These are phyloP conservation scores for Apantesis nais DNA, from an alignment of 2,888 invertebrate species.

Conservation along the genomic window DNA sequence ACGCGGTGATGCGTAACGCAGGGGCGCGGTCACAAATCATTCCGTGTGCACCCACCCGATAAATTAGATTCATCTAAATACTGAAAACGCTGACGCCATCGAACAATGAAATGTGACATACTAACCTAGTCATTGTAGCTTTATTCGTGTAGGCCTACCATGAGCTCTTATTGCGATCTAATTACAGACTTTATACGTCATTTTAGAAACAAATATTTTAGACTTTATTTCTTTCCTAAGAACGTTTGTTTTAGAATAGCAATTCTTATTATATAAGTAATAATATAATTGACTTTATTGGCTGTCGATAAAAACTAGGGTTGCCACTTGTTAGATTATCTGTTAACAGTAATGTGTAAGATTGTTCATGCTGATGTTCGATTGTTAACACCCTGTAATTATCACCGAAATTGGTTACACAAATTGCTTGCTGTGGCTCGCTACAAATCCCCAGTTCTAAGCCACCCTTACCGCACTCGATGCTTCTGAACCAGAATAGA, in stretches of 20 bases:
- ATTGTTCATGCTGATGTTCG: not conserved
- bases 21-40: constrained; percentile 51
- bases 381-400: not conserved
- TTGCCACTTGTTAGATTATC: not conserved
- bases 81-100: constrained; percentile 39
- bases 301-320: not conserved
- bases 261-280: no score
- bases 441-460: not conserved
- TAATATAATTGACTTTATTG: not conserved
- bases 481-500: not conserved
- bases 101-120: constrained; percentile 35
- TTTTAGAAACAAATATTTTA: no score
- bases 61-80: constrained; percentile 54
- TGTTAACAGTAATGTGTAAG: not conserved
- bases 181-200: no score
- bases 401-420: not conserved
- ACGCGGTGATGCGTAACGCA: constrained; percentile 40
- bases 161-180: no score
- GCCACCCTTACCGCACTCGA: not conserved
- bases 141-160: no score
- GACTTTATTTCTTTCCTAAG: no score
- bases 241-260: no score
- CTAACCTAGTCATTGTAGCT: constrained; percentile 18
- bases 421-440: not conserved
- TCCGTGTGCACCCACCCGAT: constrained; percentile 47